Base-by-base conservation (phyloP, 2,888 invertebrate genomes). In the Meliscaeva auricollis region DNA sequence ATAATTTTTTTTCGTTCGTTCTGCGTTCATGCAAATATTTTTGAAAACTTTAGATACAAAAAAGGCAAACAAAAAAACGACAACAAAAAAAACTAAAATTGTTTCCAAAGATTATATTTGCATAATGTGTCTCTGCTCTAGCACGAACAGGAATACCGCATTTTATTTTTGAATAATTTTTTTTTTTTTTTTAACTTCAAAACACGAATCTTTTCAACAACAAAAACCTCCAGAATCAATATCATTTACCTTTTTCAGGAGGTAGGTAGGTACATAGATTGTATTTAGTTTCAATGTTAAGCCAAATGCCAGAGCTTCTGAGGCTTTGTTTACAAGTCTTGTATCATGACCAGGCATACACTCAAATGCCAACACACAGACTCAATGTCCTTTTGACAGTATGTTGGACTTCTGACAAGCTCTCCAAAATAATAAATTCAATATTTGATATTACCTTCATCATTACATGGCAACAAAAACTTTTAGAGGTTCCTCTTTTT, bases 111-210 rank as follows among this genome's bases (percentile, higher is more conserved):
- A 41, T 54, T 60, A 80, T 46, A 80, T 80, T 80, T 75, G 62
- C 80, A 80, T 80, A 80, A 80, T 75, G 69, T 41, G 46, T 44
- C 60, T 80, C 22, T 46, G 26, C 13, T 56, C 15, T 54, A 46
- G 38, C 54, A 62, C 46, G 35, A 54, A 62, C 54, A 38, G 46
- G 60, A 69, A 52, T 52, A 54, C 66, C 66, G 35, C 62, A 69
- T 80, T 75, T 75, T 54, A 54, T 75, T 79, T 52, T n/a, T 60
- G 79, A 79, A 79, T 79, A 79, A 68, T 74, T 68, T 54, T 80
- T 69, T 20, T 3, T 38, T 9, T 11, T 38, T 38, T 38, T 32
- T 32, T 32, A 7, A 20, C 9, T 62, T 41, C 6, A 7, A 60
- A 73, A 73, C 15, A 73, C 41, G 15, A 26, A 58, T 46, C 32